phyloP scores from a whole-genome alignment of 2,113 vertebrate species.

The Tautogolabrus adspersus region DNA sequence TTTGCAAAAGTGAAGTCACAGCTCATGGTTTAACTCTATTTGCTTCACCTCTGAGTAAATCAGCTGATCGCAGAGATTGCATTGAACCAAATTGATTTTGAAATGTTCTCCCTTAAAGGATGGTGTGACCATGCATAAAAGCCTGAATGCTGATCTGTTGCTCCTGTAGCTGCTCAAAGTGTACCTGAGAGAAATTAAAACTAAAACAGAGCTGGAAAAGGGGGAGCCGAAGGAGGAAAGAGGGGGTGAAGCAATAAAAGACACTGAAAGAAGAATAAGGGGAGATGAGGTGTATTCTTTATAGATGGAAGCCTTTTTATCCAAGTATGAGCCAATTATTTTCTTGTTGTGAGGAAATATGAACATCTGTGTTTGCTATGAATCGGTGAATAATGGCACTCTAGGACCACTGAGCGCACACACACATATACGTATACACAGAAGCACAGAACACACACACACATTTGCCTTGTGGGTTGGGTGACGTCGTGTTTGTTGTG shows the following conservation, averaged over 20 bases:
- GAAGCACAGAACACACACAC: constrained; percentile 17
- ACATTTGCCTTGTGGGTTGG: constrained; percentile 45
- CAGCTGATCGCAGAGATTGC: neutral
- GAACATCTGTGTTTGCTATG: constrained; percentile 72
- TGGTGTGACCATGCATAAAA: neutral
- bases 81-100: neutral
- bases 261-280: constrained; percentile 18
- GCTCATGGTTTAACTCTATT: neutral
- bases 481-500: constrained; percentile 65
- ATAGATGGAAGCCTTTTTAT: constrained; percentile 64
- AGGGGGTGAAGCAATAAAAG: constrained; percentile 16
- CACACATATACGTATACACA: constrained; percentile 9
- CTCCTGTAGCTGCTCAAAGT: neutral
- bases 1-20: constrained; percentile 7
- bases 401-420: constrained; percentile 28
- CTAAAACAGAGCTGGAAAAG: neutral
- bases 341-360: constrained; percentile 62
- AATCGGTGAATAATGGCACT: constrained; percentile 59
- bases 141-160: neutral
- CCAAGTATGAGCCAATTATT: constrained; percentile 63
- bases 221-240: constrained; percentile 5
- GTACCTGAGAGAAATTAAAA: constrained; percentile 23
- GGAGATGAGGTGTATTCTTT: constrained; percentile 40
- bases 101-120: neutral
- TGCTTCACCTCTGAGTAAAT: neutral